Evolutionary conservation across 1,140 invertebrate genomes (phyloP), one percentile per base, ranked within the genome.

Genomic region (Parapsyche elsis): DNA sequence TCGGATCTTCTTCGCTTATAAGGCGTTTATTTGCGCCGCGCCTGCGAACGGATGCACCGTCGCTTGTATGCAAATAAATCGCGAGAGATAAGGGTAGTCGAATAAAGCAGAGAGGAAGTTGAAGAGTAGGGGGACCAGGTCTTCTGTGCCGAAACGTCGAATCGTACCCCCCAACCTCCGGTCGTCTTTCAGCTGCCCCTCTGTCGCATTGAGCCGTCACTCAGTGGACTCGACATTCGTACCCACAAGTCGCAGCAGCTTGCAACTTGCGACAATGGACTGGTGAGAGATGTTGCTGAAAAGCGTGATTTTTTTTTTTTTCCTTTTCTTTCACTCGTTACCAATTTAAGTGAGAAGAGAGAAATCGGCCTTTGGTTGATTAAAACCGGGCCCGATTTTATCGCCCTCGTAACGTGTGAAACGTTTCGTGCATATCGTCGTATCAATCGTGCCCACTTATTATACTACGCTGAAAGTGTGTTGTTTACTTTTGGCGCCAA

Each of bases 1-100:
- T 61, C n/a, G n/a, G 57, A 61, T 61, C 57, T 61, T 7, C n/a
- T 61, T 21, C 16, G 57, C 74, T 46, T 76, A 76, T 46, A 76
- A 76, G 74, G 74, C 74, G 44, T 76, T 76, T 76, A 76, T 76
- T 76, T 76, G 74, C 74, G 23, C 74, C 19, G 74, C 19, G 74
- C 19, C n/a, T 61, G 53, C 74, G 30, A 57, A 19, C 57, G 75
- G 44, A 9, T 49, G 19, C n/a, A 75, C 45, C 45, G 12, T 53
- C 44, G 14, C 75, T 77, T 77, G 75, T 77, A 77, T 77, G 75
- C 75, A 77, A 77, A 77, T 77, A 77, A 77, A 77, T 77, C 30
- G 23, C 75, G 49, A 53, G 49, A 53, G 30, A 38, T 38, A 38
- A 38, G 30, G 30, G 30, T 38, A 38, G 30, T 38, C 30, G 30